Conservation (phyloP, 2,113 vertebrate genomes). For the Rhombomys opimus region DNA sequence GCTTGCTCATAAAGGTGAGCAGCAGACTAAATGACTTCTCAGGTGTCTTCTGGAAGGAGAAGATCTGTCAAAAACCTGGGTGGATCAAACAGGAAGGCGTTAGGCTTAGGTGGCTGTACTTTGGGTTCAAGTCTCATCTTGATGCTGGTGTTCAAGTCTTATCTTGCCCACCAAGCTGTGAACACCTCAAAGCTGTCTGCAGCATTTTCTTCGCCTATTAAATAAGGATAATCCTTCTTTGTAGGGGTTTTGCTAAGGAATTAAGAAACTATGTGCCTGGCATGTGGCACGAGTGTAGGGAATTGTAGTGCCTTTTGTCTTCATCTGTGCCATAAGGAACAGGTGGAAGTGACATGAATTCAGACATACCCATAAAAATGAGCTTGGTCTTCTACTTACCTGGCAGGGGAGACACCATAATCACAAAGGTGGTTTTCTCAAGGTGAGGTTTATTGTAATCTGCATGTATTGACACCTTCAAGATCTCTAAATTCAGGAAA, state of each 20-base stretch:
- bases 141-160: neutral
- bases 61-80: neutral
- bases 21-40: neutral
- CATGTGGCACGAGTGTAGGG: neutral
- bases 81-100: neutral
- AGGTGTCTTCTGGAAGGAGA: neutral
- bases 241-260: neutral
- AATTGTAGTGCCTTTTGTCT: neutral
- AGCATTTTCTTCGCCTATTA: constrained; percentile 11
- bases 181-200: neutral
- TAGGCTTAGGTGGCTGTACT: neutral
- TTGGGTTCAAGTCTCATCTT: neutral
- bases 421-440: neutral
- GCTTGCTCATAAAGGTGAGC: neutral
- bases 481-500: neutral
- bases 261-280: neutral
- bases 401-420: neutral
- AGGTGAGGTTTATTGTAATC: neutral
- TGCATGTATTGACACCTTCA: neutral
- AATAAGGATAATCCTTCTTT: neutral
- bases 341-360: neutral
- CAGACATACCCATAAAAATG: neutral
- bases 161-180: neutral
- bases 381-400: neutral
- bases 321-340: neutral